These are phyloP conservation scores for Lasioglossum oenotherae DNA, from an alignment of 2,888 invertebrate species.

Conservation along the genomic window DNA sequence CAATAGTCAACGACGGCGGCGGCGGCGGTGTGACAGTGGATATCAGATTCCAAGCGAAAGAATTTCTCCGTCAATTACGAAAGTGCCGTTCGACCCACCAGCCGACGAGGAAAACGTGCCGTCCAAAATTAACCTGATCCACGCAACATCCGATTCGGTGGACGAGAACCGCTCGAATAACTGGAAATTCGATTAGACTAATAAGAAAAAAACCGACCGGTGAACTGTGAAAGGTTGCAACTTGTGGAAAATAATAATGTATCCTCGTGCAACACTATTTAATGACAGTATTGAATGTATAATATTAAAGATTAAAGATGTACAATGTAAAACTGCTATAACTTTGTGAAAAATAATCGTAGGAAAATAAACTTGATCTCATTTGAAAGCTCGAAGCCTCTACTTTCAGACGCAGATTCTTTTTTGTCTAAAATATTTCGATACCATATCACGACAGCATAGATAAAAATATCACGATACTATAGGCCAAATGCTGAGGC, in stretches of 20 bases:
- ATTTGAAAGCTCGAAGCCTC: neutral
- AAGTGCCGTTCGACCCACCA: neutral
- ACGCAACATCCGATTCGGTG: neutral
- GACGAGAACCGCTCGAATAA: neutral
- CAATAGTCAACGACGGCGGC: neutral
- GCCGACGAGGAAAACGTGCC: neutral
- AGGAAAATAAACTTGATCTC: neutral
- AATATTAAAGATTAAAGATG: too few relatives aligned
- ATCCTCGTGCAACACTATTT: too few relatives aligned
- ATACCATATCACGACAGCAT: neutral
- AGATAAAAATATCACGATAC: neutral
- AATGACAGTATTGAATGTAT: too few relatives aligned
- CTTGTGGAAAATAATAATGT: too few relatives aligned
- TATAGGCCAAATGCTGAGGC: neutral
- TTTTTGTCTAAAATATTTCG: neutral
- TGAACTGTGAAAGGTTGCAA: neutral
- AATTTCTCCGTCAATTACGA: slow-evolving; percentile 15
- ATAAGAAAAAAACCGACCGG: neutral
- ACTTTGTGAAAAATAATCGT: neutral
- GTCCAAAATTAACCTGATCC: neutral
- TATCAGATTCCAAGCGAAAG: slow-evolving; percentile 10
- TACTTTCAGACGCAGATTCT: neutral
- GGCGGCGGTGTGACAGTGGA: neutral
- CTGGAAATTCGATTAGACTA: neutral
- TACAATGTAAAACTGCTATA: neutral